Base-by-base conservation (phyloP, 2,113 vertebrate genomes). In the Sander vitreus region DNA sequence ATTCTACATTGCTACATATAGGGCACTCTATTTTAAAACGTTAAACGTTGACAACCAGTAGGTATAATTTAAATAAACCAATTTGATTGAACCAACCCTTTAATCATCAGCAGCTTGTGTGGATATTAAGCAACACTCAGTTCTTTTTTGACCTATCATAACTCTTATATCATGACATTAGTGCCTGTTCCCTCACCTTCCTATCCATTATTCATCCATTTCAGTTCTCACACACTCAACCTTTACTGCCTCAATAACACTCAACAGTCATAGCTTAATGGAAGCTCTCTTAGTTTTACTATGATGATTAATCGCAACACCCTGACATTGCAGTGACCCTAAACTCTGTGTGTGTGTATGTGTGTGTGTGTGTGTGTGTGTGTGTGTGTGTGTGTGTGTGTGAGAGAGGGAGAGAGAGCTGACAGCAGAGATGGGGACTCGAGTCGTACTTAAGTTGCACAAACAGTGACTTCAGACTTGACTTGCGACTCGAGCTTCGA, bases 311-410 rank as follows among this genome's bases (percentile, higher is more conserved):
- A 82, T 78, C 18, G 6, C 23, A 74, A 50, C 77, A 43, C 15
- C 54, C 25, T 84, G 73, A 75, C 54, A 58, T 73, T 67, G 60
- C 50, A 43, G 7, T 64, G 64, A 78, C 73, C 73, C 33, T 27
- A 13, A 63, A 76, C 43, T 66, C 12, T 80, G 30, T 43, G 53
- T 84, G 76, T 57, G 60, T 59, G 53, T 62, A 27, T 50, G 74
- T 67, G 33, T 57, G 78, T 64, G 72, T 50, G 67, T 55, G 50
- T 78, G 68, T 76, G 60, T n/a, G 59, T 76, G 65, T 66, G 78
- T 67, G 67, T 53, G 68, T 54, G 73, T 73, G 60, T 73, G 54
- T 59, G 58, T 71, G 72, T 73, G 72, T 67, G 59, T 45, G 68
- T 62, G n/a, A n/a, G n/a, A n/a, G n/a, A n/a, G n/a, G n/a, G n/a